Evolutionary conservation across 2,888 invertebrate genomes (phyloP).

Genomic region (Boloria euphrosyne): DNA sequence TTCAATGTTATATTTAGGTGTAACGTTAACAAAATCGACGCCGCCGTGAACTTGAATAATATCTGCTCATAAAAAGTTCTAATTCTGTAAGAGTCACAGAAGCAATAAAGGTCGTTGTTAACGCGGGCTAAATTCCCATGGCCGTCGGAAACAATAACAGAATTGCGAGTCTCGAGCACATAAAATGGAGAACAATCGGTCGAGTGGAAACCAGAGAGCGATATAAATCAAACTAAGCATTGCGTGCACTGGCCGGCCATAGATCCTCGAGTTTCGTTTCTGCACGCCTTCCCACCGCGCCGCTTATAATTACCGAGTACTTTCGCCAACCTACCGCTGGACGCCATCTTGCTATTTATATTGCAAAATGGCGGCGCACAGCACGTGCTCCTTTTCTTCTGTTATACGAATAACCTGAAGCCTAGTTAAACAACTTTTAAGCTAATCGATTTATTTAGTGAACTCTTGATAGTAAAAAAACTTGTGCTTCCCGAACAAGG

Average conservation of each 20-base stretch:
- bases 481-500: slow-evolving; percentile 51
- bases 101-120: slow-evolving; percentile 64
- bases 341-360: slow-evolving; percentile 81
- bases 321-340: slow-evolving; percentile 75
- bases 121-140: slow-evolving; percentile 62
- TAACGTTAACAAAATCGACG: slow-evolving; percentile 1
- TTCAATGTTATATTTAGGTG: background rate
- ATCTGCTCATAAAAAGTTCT: slow-evolving; percentile 23
- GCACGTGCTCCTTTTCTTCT: slow-evolving; percentile 71
- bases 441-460: slow-evolving; percentile 3
- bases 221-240: slow-evolving; percentile 79
- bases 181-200: slow-evolving; percentile 75
- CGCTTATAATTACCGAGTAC: slow-evolving; percentile 78
- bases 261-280: slow-evolving; percentile 72
- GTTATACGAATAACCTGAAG: slow-evolving; percentile 55
- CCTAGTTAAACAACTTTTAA: background rate
- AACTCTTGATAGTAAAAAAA: slow-evolving; percentile 12
- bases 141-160: slow-evolving; percentile 73
- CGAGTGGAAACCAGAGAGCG: slow-evolving; percentile 75
- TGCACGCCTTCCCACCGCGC: slow-evolving; percentile 62
- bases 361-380: slow-evolving; percentile 77
- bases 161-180: slow-evolving; percentile 64
- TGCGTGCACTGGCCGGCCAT: slow-evolving; percentile 74
- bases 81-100: slow-evolving; percentile 39
- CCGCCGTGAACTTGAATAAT: slow-evolving; percentile 26